Conservation (phyloP, 1,140 invertebrate species). For the Bombus pascuorum region DNA sequence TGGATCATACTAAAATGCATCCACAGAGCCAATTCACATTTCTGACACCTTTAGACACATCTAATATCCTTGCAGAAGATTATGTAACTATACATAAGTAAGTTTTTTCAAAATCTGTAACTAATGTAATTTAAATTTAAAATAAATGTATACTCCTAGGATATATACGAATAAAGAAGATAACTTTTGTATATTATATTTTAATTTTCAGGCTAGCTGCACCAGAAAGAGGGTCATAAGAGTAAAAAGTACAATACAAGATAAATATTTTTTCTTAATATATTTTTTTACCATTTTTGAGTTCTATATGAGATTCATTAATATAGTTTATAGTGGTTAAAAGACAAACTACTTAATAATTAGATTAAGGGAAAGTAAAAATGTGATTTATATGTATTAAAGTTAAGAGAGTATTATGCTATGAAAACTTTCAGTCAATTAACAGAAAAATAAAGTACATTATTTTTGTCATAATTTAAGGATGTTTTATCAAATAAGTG, state of each 20-base stretch:
- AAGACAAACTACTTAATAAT: neutral
- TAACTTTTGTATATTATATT: slow-evolving; percentile 19
- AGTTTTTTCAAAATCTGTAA: slow-evolving; percentile 40
- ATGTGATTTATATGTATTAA: neutral
- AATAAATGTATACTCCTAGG: neutral
- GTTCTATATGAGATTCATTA: neutral
- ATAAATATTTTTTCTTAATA: neutral
- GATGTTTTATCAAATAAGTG: neutral
- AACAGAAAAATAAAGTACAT: neutral
- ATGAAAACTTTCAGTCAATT: neutral
- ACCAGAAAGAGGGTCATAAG: slow-evolving; percentile 59
- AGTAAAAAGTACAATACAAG: neutral
- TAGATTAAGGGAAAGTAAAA: neutral
- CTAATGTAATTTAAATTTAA: slow-evolving; percentile 11
- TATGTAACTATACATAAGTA: slow-evolving; percentile 84
- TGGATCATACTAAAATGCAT: slow-evolving; percentile 85
- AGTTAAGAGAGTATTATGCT: neutral
- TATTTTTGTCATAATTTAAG: neutral
- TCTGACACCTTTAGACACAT: slow-evolving; percentile 89
- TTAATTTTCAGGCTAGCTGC: slow-evolving; percentile 65
- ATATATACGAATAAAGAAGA: neutral
- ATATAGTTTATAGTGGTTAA: neutral
- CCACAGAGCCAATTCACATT: slow-evolving; percentile 88
- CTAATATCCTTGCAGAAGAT: slow-evolving; percentile 80
- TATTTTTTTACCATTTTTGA: neutral